These are phyloP conservation scores for Drosophila kepulauana DNA, from an alignment of 1,140 invertebrate species.

Conservation along the genomic window DNA sequence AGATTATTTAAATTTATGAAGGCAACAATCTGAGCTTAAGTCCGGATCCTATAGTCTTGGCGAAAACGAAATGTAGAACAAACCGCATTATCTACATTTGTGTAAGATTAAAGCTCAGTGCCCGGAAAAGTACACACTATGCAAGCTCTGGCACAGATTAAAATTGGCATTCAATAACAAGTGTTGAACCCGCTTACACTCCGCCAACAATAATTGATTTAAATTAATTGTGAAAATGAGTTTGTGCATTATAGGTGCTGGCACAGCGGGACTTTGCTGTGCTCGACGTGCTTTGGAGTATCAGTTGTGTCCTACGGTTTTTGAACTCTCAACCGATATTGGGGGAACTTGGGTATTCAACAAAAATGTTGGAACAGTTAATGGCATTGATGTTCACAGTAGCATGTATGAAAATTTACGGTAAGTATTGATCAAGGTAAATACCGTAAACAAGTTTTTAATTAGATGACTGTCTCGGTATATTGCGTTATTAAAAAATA, in stretches of 20 bases:
- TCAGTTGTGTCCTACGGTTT: constrained; percentile 89
- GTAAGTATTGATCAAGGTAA: constrained; percentile 36
- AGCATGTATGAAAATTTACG: constrained; percentile 91
- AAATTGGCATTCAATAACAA: neutral
- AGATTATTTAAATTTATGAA: neutral
- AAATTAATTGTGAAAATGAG: constrained; percentile 37
- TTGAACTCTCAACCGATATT: constrained; percentile 90
- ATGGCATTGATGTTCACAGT: constrained; percentile 93
- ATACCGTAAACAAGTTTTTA: neutral
- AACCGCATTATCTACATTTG: neutral
- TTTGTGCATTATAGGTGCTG: constrained; percentile 90
- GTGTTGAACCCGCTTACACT: neutral
- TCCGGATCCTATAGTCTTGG: neutral
- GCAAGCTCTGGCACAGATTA: neutral
- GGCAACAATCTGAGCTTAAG: neutral
- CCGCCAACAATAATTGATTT: neutral
- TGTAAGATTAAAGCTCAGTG: neutral
- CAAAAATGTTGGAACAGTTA: constrained; percentile 88
- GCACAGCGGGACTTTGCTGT: constrained; percentile 91
- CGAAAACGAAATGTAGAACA: neutral
- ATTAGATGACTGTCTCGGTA: neutral
- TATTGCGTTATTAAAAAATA: neutral
- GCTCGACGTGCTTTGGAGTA: constrained; percentile 87
- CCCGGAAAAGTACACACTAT: neutral
- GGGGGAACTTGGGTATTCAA: constrained; percentile 97